These are phyloP conservation scores for Polyodon spathula DNA, from an alignment of 2,113 vertebrate genomes.

Conservation along the genomic window DNA sequence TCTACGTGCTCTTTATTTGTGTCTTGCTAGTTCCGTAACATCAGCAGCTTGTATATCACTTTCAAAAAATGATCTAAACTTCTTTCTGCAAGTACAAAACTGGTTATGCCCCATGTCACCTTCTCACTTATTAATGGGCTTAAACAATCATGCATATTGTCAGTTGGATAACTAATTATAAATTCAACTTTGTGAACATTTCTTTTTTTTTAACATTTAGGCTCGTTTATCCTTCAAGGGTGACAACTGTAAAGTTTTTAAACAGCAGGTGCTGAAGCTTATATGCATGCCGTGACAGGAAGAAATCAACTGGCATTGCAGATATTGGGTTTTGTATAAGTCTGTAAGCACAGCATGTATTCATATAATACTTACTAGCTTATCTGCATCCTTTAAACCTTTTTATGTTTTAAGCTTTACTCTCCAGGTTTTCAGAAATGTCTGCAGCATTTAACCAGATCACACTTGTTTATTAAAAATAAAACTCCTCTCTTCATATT, in stretches of 20 bases:
- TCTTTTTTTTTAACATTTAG: not conserved
- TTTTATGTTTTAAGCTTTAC: conserved; percentile 6
- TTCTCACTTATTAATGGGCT: not conserved
- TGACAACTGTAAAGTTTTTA: not conserved
- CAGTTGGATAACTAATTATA: not conserved
- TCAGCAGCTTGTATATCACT: not conserved
- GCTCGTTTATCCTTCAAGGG: conserved; percentile 7
- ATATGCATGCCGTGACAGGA: not conserved
- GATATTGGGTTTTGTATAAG: conserved; percentile 7
- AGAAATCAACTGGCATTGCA: conserved; percentile 10
- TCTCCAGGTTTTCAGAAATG: conserved; percentile 12
- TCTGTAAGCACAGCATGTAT: conserved; percentile 6
- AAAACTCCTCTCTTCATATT: conserved; percentile 9
- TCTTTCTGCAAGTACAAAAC: not conserved
- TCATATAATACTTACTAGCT: conserved; percentile 7
- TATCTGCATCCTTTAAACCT: conserved; percentile 4
- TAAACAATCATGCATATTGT: not conserved
- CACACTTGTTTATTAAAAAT: conserved; percentile 12
- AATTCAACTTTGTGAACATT: not conserved
- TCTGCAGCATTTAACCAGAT: conserved; percentile 16
- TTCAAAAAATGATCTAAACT: not conserved
- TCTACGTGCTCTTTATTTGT: no score
- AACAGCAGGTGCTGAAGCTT: not conserved
- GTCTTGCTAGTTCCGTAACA: no score
- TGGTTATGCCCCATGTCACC: not conserved